Evolutionary conservation across 2,113 vertebrate genomes (phyloP).

Genomic region (Xiphorhynchus elegans): DNA sequence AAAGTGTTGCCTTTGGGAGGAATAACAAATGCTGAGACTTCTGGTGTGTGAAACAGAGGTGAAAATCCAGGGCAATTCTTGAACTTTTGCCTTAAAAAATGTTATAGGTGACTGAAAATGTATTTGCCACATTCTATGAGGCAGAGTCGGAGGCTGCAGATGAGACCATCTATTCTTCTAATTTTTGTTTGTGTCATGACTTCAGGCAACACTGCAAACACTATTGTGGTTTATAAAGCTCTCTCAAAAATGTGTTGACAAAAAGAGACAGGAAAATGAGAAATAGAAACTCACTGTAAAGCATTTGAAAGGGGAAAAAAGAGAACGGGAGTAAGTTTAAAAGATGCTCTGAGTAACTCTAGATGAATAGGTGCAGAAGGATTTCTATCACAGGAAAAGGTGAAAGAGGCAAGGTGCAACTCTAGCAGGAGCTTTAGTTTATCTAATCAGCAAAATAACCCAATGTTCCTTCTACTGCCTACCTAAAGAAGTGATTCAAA

Average conservation of each 20-base stretch:
- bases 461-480: background rate
- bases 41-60: background rate
- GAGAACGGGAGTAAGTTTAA: background rate
- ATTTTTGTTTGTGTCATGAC: background rate
- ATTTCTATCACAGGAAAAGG: background rate
- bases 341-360: background rate
- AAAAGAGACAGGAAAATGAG: background rate
- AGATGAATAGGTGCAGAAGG: background rate
- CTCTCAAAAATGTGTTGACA: background rate
- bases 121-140: background rate
- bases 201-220: background rate
- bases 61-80: background rate
- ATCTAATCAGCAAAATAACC: background rate
- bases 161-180: background rate
- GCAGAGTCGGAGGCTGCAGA: background rate
- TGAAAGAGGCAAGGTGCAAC: background rate
- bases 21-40: background rate
- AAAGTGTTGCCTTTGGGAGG: background rate
- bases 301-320: background rate
- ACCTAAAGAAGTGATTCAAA: background rate
- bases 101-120: background rate
- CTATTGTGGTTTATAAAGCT: background rate
- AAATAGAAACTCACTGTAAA: background rate
- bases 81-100: background rate
- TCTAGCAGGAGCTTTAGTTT: background rate